Base-by-base conservation (phyloP, 2,888 invertebrate genomes). In the Leucoptera coffeella region DNA sequence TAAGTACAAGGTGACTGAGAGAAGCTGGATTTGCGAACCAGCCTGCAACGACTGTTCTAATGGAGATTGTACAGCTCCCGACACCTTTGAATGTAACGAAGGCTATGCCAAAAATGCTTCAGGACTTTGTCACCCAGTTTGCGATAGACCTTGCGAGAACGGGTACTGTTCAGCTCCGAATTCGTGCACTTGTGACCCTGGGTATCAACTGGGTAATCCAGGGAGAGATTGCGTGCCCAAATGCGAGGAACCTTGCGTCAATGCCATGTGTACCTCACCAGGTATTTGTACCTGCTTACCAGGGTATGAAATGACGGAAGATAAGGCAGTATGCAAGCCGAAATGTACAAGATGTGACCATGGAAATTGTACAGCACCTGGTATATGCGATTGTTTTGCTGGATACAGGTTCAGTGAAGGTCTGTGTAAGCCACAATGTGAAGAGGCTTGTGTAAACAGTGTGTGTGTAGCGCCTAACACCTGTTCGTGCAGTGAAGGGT, bases 401-500 rank as follows among this genome's bases (percentile, higher is more conserved):
- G 51, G 51, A 0, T 37, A 38, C 7, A 14, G 28, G 3, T 26
- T 43, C 3, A 19, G 8, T 4, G 29, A 27, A 11, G 32, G 31
- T 4, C 29, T 21, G 15, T 67, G 67, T 26, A 36, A 36, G 6
- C 58, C 64, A 1, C 33, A 40, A 1, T 73, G 73, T 28, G 37
- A 36, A 7, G 40, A 43, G 2, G 33, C 37, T 2, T 65, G 64
- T 33, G 39, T 31, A 7, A 39, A 46, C 33, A 64, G 59, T 1
- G 40, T 46, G 14, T 49, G 48, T 32, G 39, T 43, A 2, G 46
- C 47, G 0, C 45, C 47, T 10, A 48, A 61, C 27, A 32, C 33
- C 3, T 69, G 69, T 33, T 37, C 40, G 6, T 62, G 61, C 30
- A 13, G 38, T 4, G 22, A 32, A 0, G 56, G 52, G 3, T 59